Base-by-base conservation (phyloP, 2,113 vertebrate genomes). In the Nycticebus coucang region DNA sequence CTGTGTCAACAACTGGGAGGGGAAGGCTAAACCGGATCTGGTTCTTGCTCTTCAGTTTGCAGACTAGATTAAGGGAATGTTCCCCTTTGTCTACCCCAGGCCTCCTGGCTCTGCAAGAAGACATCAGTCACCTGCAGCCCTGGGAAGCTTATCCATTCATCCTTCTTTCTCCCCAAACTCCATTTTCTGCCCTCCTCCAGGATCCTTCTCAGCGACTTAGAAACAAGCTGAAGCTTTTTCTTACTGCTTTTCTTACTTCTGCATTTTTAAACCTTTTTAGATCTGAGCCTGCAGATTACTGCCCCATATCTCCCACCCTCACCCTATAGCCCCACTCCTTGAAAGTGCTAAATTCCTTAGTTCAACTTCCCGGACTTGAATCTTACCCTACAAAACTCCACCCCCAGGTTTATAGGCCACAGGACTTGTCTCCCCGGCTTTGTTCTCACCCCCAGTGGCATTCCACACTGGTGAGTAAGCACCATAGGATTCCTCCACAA, bases 401-500 rank as follows among this genome's bases (percentile, higher is more conserved):
- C 88, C 30, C 50, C 3, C 45, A 28, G 11, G 19, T 0, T 33
- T 14, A 33, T 55, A 4, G 8, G 22, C 33, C 4, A 1, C 2
- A 1, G 26, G 69, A 18, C 24, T 17, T 21, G 7, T 33, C 78
- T 77, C 78, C 24, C 78, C 24, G 3, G 7, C n/a, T 64, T 22
- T 22, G 1, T 28, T 66, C 62, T 64, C 41, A 9, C 17, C 6
- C 7, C 59, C 19, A 8, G 10, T 37, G 33, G 22, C 50, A 45
- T 37, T 71, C 60, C 28, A 10, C 37, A 3, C 45, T 2, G 14
- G 22, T 41, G 22, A 50, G 45, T 50, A 50, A 50, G 45, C 45
- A 22, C 50, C 7, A 7, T 0, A 28, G 8, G 24, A 7, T 4
- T 28, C 12, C 57, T 55, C 0, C 0, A 13, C 30, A 24, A 28